Conservation (phyloP, 2,113 vertebrate species). For the Hippocampus mohnikei region DNA sequence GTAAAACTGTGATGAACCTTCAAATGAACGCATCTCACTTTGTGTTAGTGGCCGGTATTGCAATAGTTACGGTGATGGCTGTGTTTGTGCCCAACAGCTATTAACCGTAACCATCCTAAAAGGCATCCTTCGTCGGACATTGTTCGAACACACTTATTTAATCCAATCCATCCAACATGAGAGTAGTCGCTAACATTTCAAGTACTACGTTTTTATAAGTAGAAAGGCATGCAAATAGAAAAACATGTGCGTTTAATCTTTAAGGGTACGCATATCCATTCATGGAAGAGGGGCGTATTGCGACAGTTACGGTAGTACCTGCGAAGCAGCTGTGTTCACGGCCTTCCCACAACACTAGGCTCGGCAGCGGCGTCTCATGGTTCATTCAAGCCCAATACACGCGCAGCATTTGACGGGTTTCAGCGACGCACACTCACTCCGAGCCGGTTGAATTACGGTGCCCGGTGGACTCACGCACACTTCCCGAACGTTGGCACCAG, state of each 20-base stretch:
- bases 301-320: constrained; percentile 40
- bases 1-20: neutral
- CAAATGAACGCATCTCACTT: neutral
- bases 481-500: constrained; percentile 35
- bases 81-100: neutral
- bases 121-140: neutral
- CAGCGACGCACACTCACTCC: constrained; percentile 37
- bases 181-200: neutral
- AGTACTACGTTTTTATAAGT: neutral
- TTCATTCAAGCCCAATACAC: constrained; percentile 58
- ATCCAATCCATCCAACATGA: neutral
- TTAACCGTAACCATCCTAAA: neutral
- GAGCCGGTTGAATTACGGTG: constrained; percentile 42
- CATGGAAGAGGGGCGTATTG: neutral
- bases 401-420: constrained; percentile 23
- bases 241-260: neutral
- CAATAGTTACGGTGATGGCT: neutral
- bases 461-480: constrained; percentile 48
- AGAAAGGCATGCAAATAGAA: neutral
- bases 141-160: neutral
- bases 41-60: neutral
- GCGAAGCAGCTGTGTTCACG: constrained; percentile 22
- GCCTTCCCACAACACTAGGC: constrained; percentile 46
- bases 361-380: constrained; percentile 40
- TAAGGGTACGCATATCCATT: neutral